These are phyloP conservation scores for Troilus luridus DNA, from an alignment of 2,888 invertebrate genomes.

Conservation along the genomic window DNA sequence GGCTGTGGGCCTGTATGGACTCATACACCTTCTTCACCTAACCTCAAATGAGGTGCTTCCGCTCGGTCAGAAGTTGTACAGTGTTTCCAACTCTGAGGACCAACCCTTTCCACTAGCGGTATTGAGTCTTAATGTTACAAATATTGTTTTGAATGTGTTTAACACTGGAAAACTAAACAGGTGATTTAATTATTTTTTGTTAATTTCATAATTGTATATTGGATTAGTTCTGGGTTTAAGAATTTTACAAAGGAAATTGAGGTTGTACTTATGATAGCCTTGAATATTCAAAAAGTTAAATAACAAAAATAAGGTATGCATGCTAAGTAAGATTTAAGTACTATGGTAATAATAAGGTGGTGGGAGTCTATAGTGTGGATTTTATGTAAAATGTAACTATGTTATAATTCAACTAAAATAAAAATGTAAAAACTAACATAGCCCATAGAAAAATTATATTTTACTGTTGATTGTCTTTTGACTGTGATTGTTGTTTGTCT, in stretches of 20 bases:
- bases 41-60: constrained; percentile 67
- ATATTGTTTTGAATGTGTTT: constrained; percentile 71
- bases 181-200: constrained; percentile 66
- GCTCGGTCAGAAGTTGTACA: constrained; percentile 70
- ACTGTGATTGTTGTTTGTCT: too few species aligned
- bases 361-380: too few species aligned
- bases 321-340: background rate
- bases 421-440: too few species aligned
- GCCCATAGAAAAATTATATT: too few species aligned
- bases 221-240: background rate
- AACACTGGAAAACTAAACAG: constrained; percentile 71
- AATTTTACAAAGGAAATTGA: background rate
- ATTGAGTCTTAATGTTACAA: constrained; percentile 72
- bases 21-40: constrained; percentile 71
- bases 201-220: background rate
- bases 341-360: too few species aligned
- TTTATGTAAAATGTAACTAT: too few species aligned
- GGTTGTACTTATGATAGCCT: background rate
- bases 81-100: constrained; percentile 69
- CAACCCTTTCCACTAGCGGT: constrained; percentile 73
- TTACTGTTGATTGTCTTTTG: too few species aligned
- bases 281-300: background rate
- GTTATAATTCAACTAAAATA: too few species aligned
- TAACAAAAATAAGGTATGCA: background rate
- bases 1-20: constrained; percentile 71